phyloP scores from a whole-genome alignment of 2,797 vertebrate genomes.

The Sebastiscus albofasciatus region DNA sequence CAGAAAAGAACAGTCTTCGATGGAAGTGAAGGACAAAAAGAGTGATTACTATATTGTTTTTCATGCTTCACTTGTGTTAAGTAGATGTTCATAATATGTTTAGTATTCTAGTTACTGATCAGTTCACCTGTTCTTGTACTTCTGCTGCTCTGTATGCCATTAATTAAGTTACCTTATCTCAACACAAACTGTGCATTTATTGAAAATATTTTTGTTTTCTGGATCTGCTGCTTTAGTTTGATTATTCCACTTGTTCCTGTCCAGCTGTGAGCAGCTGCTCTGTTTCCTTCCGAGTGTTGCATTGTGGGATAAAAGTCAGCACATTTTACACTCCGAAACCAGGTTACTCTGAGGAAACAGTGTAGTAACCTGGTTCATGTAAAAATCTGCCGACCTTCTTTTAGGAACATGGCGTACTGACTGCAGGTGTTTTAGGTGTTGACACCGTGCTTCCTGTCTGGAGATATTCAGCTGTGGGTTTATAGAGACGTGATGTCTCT shows the following conservation, averaged over 20 bases:
- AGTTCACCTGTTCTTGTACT: background rate
- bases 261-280: conserved; percentile 18
- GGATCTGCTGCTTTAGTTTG: background rate
- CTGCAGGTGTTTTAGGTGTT: background rate
- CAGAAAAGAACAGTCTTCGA: background rate
- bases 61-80: background rate
- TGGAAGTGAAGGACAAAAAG: background rate
- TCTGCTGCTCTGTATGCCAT: too few relatives aligned
- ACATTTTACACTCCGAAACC: background rate
- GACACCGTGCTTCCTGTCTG: background rate
- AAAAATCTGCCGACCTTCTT: background rate
- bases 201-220: too few relatives aligned
- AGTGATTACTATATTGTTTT: background rate
- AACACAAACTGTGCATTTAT: background rate
- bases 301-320: background rate
- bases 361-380: background rate
- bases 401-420: too few relatives aligned
- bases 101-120: too few relatives aligned
- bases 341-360: background rate
- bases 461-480: background rate
- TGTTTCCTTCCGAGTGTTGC: background rate
- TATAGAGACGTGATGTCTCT: background rate
- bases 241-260: background rate
- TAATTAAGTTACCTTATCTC: too few relatives aligned
- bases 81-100: background rate